Base-by-base conservation (phyloP, 2,797 vertebrate genomes). In the Loriculus beryllinus region DNA sequence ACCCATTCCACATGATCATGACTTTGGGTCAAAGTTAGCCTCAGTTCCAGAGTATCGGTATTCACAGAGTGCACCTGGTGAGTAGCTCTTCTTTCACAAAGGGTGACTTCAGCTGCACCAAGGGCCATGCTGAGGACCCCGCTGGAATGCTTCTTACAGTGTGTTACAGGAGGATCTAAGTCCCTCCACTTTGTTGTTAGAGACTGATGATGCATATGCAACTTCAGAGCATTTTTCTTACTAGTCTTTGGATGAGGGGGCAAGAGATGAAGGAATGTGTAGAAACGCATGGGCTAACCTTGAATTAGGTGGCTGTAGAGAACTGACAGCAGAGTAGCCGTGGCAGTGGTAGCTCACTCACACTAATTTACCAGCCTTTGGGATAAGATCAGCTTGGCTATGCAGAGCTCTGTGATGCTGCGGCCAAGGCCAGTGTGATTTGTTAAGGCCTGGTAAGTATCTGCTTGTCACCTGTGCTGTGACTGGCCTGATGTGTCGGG, bases 31-130 rank as follows among this genome's bases (percentile, higher is more conserved):
- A 90, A 99, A 99, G 95, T 96, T 99, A 93, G 98, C 99, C 15
- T 98, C 99, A 19, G 99, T 99, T 78, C 99, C 99, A 1, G 99
- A 99, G 97, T 99, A 99, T 70, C 98, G 99, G 70, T 99, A 99
- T 97, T 98, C 99, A 63, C 99, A 99, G 95, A 99, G 99, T 1
- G 99, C 99, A 11, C 99, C 99, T 62, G 99, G 99, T 99, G 96
- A 98, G 96, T 95, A 81, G 28, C 12, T 16, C 80, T 18, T 63
- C 19, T 88, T 90, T 79, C 82, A 28, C 64, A 74, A n/a, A 64
- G 64, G 35, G 14, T 72, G 56, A 26, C 49, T 42, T 82, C 37
- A 22, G 0, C 28, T 78, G 28, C 17, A 40, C 20, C 35, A 22
- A 0, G 2, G 56, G 37, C 82, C 29, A 0, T 22, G 28, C 84